Percentiles rank a stretch among this genome's conserved stretches.
Conservation (phyloP, 2,113 vertebrate genomes). For the Amia ocellicauda region DNA sequence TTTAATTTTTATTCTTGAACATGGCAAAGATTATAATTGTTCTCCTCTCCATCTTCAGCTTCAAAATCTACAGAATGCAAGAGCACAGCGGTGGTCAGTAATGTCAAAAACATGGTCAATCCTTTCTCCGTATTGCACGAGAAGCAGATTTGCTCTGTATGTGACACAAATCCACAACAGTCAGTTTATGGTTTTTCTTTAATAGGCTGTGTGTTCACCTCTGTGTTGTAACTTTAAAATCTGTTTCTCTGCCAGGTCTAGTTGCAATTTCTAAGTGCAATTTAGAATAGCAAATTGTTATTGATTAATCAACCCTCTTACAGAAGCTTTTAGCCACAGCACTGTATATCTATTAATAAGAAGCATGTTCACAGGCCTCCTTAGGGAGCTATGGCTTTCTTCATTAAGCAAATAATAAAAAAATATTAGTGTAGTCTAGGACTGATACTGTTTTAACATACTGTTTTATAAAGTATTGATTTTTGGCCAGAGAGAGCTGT, state of each 20-base stretch:
- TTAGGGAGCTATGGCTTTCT: neutral
- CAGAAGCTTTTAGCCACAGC: constrained; percentile 2
- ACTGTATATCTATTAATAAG: constrained; percentile 2
- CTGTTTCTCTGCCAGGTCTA: constrained; percentile 2
- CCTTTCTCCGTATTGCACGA: no score
- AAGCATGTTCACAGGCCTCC: neutral
- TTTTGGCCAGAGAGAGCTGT: no score
- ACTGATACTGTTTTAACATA: no score
- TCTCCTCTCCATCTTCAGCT: no score
- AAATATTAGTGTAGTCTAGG: no score
- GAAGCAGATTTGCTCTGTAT: no score
- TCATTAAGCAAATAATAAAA: neutral
- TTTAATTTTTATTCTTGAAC: no score
- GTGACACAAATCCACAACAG: neutral
- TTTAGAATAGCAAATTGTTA: constrained; percentile 20
- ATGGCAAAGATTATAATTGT: no score
- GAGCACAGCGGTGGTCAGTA: no score
- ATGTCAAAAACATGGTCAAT: no score
- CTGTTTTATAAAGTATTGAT: no score
- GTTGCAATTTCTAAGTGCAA: neutral
- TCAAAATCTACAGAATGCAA: no score
- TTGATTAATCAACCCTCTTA: constrained; percentile 11
- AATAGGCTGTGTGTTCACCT: neutral
- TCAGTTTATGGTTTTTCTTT: neutral
- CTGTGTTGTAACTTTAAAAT: neutral